phyloP scores from a whole-genome alignment of 2,888 invertebrate genomes.

The Oxystoma pomonae region DNA sequence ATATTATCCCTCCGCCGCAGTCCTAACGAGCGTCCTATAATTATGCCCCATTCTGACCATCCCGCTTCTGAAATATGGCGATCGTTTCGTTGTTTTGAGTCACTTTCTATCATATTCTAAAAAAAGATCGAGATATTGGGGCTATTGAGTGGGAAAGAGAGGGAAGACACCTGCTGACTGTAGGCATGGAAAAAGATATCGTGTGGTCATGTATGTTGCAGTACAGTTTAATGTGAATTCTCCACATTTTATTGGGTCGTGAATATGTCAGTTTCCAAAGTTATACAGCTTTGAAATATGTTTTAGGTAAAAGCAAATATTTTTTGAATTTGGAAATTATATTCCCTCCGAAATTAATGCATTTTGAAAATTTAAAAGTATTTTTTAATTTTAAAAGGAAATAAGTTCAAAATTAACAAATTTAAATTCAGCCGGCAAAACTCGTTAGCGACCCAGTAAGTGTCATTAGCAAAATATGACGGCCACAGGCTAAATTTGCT shows the following conservation, averaged over 20 bases:
- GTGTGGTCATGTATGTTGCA: neutral
- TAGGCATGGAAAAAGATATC: neutral
- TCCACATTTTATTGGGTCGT: neutral
- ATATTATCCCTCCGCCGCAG: neutral
- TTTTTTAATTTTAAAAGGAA: no score
- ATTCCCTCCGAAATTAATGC: no score
- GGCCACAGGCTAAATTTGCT: neutral
- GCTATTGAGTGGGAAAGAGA: neutral
- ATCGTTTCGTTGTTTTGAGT: neutral
- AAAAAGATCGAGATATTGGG: neutral
- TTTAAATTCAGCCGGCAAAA: no score
- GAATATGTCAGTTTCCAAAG: neutral
- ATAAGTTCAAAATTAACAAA: no score
- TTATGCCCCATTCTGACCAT: neutral
- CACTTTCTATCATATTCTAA: neutral
- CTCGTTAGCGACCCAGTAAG: neutral
- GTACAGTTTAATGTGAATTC: neutral
- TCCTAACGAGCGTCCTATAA: neutral
- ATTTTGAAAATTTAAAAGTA: no score
- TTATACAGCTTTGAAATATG: neutral
- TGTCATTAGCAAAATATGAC: neutral
- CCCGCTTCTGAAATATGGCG: neutral
- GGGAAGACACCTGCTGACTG: neutral
- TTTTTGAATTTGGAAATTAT: no score
- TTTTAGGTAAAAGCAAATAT: neutral